These are phyloP conservation scores for Trachymyrmex cornetzi DNA, from an alignment of 1,140 invertebrate genomes.

Conservation along the genomic window DNA sequence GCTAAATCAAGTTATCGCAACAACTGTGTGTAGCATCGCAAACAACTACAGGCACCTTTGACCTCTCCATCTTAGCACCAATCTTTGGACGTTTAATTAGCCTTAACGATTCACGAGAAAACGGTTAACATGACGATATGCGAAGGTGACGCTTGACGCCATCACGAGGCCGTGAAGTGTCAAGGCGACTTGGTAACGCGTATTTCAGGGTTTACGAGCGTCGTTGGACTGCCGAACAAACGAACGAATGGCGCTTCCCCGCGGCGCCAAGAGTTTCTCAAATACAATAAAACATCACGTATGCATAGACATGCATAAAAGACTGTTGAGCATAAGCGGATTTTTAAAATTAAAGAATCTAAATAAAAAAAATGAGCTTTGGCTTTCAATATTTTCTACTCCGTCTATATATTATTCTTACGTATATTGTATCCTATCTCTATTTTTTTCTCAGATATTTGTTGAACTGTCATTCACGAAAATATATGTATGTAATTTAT, in stretches of 20 bases:
- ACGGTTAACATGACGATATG: not conserved
- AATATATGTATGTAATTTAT: not conserved
- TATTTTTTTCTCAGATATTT: not conserved
- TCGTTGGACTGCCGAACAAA: slow-evolving; percentile 1
- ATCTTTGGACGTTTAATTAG: slow-evolving; percentile 33
- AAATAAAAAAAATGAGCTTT: not conserved
- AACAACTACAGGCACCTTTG: not conserved
- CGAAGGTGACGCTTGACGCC: slow-evolving; percentile 53
- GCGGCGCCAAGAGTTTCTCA: slow-evolving; percentile 50
- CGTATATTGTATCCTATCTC: not conserved
- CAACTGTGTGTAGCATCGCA: not conserved
- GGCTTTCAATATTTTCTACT: not conserved
- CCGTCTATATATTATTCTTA: not conserved
- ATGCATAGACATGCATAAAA: slow-evolving; percentile 70
- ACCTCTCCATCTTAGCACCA: not conserved
- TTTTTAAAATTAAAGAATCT: slow-evolving; percentile 63
- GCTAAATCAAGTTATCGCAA: slow-evolving; percentile 25
- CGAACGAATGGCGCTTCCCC: slow-evolving; percentile 63
- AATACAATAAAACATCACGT: slow-evolving; percentile 71
- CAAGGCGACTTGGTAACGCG: slow-evolving; percentile 50
- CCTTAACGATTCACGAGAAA: slow-evolving; percentile 1
- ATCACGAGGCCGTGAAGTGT: slow-evolving; percentile 51
- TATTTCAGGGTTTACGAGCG: slow-evolving; percentile 73
- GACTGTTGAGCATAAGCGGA: slow-evolving; percentile 65
- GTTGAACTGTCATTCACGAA: not conserved